Base-by-base conservation (phyloP, 1,140 invertebrate species). In the Anoplolepis gracilipes region DNA sequence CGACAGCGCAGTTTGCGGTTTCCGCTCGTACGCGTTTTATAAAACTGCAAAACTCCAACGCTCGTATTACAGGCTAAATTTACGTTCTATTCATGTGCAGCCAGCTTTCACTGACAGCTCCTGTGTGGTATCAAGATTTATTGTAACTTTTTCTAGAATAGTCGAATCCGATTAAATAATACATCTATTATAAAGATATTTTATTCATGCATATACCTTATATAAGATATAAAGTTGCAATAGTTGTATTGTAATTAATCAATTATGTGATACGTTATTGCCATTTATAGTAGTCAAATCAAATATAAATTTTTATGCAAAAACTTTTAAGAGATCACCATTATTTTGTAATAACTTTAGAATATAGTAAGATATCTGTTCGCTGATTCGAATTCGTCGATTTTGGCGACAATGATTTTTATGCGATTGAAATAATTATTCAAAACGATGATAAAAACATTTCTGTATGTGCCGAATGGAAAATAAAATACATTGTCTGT, bases 401-500 rank as follows among this genome's bases (percentile, higher is more conserved):
- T 70, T 77, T 62, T 42, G 16, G 19, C 11, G 33, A 36, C 36
- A 25, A 19, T 3, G 46, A 49, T 49, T 19, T 49, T 49, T 19
- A 49, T 5, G 19, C 42, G 19, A 5, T 0, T 11, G 36, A 33
- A 73, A 46, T 61, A 4, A 73, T 73, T 72, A 33, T 81, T 59
- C 13, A 46, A 73, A 59, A 22, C 19, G 28, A n/a, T 3, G 25
- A 46, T 28, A 61, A 49, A 61, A 49, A 25, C 30, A 8, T 13
- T 19, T 19, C 16, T n/a, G 61, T 49, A 6, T 19, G 4, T 55
- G 30, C 33, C 57, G n/a, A 10, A 6, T 72, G 30, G 5, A 55
- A 49, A 49, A 57, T 84, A 59, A 76, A 84, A 86, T 84, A 86
- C 28, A 67, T 69, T 42, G 67, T 28, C 53, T 59, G 28, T 84